Evolutionary conservation across 2,888 invertebrate genomes (phyloP), one percentile per base, ranked within the genome.

Genomic region (Atethmia centrago): DNA sequence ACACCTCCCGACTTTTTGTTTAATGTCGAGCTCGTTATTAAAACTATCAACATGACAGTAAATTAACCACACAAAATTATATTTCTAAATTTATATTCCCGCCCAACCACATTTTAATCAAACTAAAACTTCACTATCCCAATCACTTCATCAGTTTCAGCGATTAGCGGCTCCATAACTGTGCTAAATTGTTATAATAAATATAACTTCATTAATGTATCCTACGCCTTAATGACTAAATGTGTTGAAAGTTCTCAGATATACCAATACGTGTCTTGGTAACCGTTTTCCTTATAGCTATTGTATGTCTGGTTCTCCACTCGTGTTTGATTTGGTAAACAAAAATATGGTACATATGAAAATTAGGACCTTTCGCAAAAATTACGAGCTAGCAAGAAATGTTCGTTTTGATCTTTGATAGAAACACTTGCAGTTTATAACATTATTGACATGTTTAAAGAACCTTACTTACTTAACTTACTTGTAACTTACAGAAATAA

Each of bases 171-270:
- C 55, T 28, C 16, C 19, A 31, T 25, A 51, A 21, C 28, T 45
- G 36, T 12, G 9, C 40, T 21, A 53, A 62, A 58, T 64, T 16
- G 36, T 66, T 49, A 16, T n/a, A 14, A 45, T n/a, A 21, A 65
- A 70, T 55, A 55, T n/a, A 65, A 63, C 36, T 77, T 19, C 21
- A 42, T 58, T 64, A 8, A 31, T 63, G 10, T 45, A 25, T 28
- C 42, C 21, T 31, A 53, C n/a, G 53, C 31, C 21, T 77, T 63
- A 67, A 72, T 67, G 28, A 78, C 9, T 47, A 8, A 59, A 63
- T 28, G 56, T 68, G 68, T 78, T 47, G 74, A 65, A 69, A 63
- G 19, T 69, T 64, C 62, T 45, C 42, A 47, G 61, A 69, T 42
- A 36, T 66, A 68, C 10, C 36, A 58, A 67, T 45, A 59, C 61